Percentiles rank a stretch among this genome's conserved stretches.
Conservation (phyloP, 2,888 invertebrate species). For the Amiota mariae region DNA sequence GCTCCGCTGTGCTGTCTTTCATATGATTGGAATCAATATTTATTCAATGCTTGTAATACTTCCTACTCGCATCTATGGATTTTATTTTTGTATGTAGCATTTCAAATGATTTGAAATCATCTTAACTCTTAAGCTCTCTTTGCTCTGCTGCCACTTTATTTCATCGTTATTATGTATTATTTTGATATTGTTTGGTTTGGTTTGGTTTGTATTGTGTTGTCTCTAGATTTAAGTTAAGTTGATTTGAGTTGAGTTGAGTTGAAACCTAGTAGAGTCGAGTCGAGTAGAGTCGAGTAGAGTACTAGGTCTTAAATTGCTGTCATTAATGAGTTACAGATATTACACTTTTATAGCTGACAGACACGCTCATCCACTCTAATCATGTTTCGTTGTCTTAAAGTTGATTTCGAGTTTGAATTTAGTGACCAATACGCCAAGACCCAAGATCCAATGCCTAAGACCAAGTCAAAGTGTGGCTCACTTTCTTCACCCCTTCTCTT, state of each 20-base stretch:
- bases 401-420: too few relatives aligned
- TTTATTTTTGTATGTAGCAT: constrained; percentile 1
- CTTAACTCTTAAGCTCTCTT: background rate
- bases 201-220: constrained; percentile 10
- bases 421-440: too few relatives aligned
- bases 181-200: background rate
- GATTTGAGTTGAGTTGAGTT: background rate
- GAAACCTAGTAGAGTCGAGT: background rate
- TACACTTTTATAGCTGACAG: constrained; percentile 69
- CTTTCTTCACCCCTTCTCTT: too few relatives aligned
- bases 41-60: too few relatives aligned
- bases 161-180: background rate
- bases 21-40: background rate
- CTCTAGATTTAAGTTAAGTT: background rate
- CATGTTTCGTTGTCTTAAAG: constrained; percentile 49
- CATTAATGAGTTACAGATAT: constrained; percentile 70
- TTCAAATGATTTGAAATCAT: constrained; percentile 12
- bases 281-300: constrained; percentile 1
- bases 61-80: constrained; percentile 34
- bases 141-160: constrained; percentile 19
- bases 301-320: constrained; percentile 64
- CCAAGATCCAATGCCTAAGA: too few relatives aligned
- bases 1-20: background rate
- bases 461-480: too few relatives aligned
- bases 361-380: constrained; percentile 70